Conservation (phyloP, 2,888 invertebrate genomes). For the Hyposoter dolosus region DNA sequence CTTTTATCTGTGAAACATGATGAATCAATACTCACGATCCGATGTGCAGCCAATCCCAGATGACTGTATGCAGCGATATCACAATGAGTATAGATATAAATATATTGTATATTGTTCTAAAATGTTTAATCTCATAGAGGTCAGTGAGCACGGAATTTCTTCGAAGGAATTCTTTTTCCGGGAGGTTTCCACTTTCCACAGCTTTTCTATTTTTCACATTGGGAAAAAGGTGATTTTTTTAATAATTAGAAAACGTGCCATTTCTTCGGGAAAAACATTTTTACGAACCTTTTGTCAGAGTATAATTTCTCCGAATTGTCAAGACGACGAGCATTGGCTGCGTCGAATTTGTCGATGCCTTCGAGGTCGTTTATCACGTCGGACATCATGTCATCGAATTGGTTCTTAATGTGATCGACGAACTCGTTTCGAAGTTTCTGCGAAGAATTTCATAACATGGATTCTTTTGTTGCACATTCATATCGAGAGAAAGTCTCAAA, state of each 20-base stretch:
- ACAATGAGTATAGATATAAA: constrained; percentile 92
- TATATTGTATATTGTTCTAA: constrained; percentile 94
- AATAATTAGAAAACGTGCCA: not conserved
- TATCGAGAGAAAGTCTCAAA: not conserved
- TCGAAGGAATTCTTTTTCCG: constrained; percentile 89
- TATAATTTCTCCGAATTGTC: constrained; percentile 57
- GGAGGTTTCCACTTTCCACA: constrained; percentile 79
- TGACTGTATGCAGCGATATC: constrained; percentile 90
- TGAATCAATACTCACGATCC: constrained; percentile 89
- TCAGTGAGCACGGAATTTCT: constrained; percentile 93
- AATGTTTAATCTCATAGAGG: constrained; percentile 91
- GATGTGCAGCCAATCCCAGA: constrained; percentile 90
- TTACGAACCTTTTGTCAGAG: constrained; percentile 59
- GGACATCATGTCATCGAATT: constrained; percentile 74
- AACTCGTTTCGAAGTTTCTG: constrained; percentile 75
- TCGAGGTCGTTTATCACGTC: constrained; percentile 71
- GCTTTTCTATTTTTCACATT: constrained; percentile 69
- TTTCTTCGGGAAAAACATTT: not conserved
- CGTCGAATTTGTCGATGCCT: constrained; percentile 44
- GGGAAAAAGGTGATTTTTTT: not conserved
- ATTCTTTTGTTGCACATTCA: not conserved
- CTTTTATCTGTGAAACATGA: constrained; percentile 17
- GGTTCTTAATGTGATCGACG: constrained; percentile 70
- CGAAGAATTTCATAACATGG: not conserved
- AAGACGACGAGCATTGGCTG: constrained; percentile 27